Evolutionary conservation across 2,113 vertebrate species (phyloP), one percentile per base, ranked within the genome.

Genomic region (Forbesichthys agassizii): DNA sequence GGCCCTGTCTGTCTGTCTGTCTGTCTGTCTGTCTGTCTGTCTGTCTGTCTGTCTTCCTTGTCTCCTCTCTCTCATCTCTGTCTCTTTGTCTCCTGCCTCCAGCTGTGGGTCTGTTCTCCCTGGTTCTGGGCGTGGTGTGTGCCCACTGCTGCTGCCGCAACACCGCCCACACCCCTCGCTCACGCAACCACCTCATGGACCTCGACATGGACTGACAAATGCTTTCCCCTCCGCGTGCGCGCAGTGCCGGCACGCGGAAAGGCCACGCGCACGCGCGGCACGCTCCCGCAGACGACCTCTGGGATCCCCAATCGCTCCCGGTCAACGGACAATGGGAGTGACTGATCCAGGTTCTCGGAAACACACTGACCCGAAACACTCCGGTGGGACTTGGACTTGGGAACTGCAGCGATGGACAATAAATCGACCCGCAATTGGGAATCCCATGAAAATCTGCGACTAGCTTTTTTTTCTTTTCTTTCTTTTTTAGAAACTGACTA

Each of bases 201-300:
- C 93, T 96, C 93, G 96, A 96, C 88, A 95, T 95, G 93, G 97
- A 98, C 92, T 98, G 91, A 98, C 86, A 88, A 65, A 75, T 77
- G 86, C 61, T 85, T 69, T 66, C 86, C 84, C 86, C 83, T 36
- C 72, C 86, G 2, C 69, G 78, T 46, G 46, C 83, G 0, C 84
- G 79, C 86, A 75, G 82, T 85, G 13, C 36, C 61, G 9, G 3
- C 61, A 2, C 47, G 76, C 82, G 70, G 73, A 88, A 82, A 63
- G 73, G 69, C 71, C 84, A 71, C 49, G 0, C 80, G 4, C 78
- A 73, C 63, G 27, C 68, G 69, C 80, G 67, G 71, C 87, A 81
- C 71, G 53, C 83, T n/a, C 73, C 75, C 72, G 16, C 20, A 11
- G 77, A 84, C 63, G 80, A 86, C 49, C 86, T 85, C 80, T 91